Conservation (phyloP, 2,888 invertebrate genomes). For the Proisotoma minuta region DNA sequence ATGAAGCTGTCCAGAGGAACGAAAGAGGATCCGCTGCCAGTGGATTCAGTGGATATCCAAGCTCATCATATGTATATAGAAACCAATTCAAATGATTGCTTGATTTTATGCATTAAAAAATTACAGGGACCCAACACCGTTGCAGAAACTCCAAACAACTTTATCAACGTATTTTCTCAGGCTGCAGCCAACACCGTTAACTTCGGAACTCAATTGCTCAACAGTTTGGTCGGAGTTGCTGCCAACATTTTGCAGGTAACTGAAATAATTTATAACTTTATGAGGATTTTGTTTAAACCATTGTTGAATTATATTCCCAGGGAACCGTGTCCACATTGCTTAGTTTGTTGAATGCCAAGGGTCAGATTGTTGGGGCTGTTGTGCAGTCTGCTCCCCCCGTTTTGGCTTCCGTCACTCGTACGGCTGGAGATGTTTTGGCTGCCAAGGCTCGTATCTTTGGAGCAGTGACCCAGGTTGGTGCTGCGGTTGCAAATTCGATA, state of each 20-base stretch:
- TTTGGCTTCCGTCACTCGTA: conserved; percentile 46
- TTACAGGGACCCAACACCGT: conserved; percentile 46
- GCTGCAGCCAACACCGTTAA: conserved; percentile 48
- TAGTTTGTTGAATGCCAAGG: conserved; percentile 47
- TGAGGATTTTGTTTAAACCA: no score
- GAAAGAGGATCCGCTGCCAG: conserved; percentile 42
- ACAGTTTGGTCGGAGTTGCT: conserved; percentile 47
- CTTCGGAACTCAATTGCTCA: conserved; percentile 48
- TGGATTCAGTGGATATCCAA: conserved; percentile 45
- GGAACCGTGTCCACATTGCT: conserved; percentile 47
- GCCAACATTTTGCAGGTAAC: conserved; percentile 47
- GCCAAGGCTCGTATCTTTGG: conserved; percentile 48
- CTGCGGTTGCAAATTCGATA: conserved; percentile 48
- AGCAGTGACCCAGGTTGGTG: conserved; percentile 48
- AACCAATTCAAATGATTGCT: neutral
- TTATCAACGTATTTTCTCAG: conserved; percentile 48
- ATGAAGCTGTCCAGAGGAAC: conserved; percentile 46
- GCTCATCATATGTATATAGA: conserved; percentile 41
- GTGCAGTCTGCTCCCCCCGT: conserved; percentile 48
- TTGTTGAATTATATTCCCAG: conserved; percentile 29
- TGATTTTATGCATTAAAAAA: neutral
- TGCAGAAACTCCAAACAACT: conserved; percentile 47
- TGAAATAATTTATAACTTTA: neutral
- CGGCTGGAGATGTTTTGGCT: conserved; percentile 47
- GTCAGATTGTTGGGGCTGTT: conserved; percentile 47